Evolutionary conservation across 2,797 vertebrate species (phyloP), one percentile per base, ranked within the genome.

Genomic region (Hypotaenidia philippensis): DNA sequence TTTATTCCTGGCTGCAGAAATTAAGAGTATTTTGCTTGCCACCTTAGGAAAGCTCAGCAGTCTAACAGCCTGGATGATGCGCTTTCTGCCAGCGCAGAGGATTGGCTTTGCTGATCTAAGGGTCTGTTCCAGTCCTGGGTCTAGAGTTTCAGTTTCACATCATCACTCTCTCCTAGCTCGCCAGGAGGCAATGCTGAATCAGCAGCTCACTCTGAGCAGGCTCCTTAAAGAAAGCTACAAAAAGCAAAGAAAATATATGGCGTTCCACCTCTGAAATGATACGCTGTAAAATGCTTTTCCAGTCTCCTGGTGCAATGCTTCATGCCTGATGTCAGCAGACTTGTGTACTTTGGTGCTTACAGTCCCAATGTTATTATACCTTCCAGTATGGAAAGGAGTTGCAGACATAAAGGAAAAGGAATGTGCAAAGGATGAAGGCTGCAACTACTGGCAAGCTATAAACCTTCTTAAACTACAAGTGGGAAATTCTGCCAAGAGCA

Each of bases 131-230:
- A 87, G 86, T 5, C 17, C 78, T 1, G 4, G 49, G 13, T 69
- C 83, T 86, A 2, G 5, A 19, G 55, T 86, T 95, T 85, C 79
- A 34, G 85, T 76, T 88, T 91, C 90, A 79, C 80, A 81, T 86
- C 90, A 61, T 86, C 85, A 26, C 83, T 40, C 63, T 27, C 55
- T 75, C 47, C 7, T 4, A 34, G 87, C 79, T 82, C 18, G 7
- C 85, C 25, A 23, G 87, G 87, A 90, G 72, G 87, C 41, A 47
- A 52, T 66, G 93, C 77, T 95, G 88, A 94, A 83, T 87, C 77
- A 94, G 95, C 91, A 93, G 55, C 70, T 76, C 11, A 0, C 7
- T 59, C 72, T 79, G 15, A 0, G 1, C 71, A 59, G 61, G 12
- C 59, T 79, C 75, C 69, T 79, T 32, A 65, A 49, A 55, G 90